A percentile compares a stretch with the other conserved stretches of the same genome.
phyloP scores from a whole-genome alignment of 2,113 vertebrate genomes.

The Triplophysa dalaica region DNA sequence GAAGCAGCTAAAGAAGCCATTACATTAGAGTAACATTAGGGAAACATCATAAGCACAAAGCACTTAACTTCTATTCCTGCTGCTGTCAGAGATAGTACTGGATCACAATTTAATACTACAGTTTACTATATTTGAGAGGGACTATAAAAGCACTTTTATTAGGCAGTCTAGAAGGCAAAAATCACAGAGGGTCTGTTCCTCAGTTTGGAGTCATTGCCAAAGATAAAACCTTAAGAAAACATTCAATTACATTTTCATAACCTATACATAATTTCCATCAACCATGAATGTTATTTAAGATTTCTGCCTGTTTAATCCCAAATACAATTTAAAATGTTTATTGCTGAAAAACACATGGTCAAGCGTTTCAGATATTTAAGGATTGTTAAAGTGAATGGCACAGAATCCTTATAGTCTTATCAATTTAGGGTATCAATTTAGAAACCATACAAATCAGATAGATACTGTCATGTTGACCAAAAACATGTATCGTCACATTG shows the following conservation, averaged over 20 bases:
- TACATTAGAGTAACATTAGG: background rate
- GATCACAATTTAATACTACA: background rate
- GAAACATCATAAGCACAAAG: constrained; percentile 51
- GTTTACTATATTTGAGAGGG: background rate
- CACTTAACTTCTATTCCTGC: constrained; percentile 40
- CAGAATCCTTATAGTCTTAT: background rate
- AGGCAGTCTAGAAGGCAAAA: background rate
- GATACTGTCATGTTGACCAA: background rate
- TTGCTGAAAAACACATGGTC: no score
- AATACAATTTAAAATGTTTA: no score
- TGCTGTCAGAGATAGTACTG: constrained; percentile 13
- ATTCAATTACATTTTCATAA: constrained; percentile 5
- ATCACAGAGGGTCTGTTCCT: background rate
- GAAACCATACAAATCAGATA: background rate
- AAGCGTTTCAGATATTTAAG: no score
- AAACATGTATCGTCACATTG: background rate
- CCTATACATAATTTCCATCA: constrained; percentile 2
- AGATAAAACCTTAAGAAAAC: constrained; percentile 24
- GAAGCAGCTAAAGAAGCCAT: constrained; percentile 37
- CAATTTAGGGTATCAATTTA: background rate
- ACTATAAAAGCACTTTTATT: background rate
- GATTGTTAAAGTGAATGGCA: no score
- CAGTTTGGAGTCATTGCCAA: constrained; percentile 32
- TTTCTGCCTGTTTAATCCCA: background rate
- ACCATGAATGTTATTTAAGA: background rate